Base-by-base conservation (phyloP, 2,797 vertebrate species). In the Orientallactaga sibirica region DNA sequence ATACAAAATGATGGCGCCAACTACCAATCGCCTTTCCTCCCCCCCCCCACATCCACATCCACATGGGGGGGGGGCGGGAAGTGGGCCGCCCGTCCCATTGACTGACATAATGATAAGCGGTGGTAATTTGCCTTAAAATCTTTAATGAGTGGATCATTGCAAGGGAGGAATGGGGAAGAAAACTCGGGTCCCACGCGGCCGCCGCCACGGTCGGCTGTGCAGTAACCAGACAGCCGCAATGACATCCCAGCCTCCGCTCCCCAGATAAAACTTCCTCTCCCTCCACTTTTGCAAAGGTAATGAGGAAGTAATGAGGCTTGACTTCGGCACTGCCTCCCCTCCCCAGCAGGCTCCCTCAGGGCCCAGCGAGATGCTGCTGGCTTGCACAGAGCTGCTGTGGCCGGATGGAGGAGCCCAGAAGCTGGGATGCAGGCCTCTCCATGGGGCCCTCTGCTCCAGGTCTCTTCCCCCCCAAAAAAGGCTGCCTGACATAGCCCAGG, bases 221-320 rank as follows among this genome's bases (percentile, higher is more conserved):
- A 98, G 98, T 98, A 97, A 98, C 98, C 98, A 98, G 98, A 98
- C 98, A 97, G 97, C 97, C 98, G 98, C 98, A 95, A 98, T 98
- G 98, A 97, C 98, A 98, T 99, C 99, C 98, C 98, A 98, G 98
- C 98, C 98, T 97, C 98, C 97, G 98, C 98, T 98, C 98, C 98
- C 98, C 98, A 97, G 97, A 98, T 98, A 98, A 97, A 98, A 98
- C 98, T 97, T 95, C 97, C 97, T 98, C 98, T 98, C 98, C 98
- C 98, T 98, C 98, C 98, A 98, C 97, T 98, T 98, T 98, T 98
- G 98, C 98, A 98, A 98, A 99, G 98, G 98, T 99, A 99, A 99
- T 99, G 99, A 99, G 99, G 99, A 99, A 98, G 98, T 99, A 99
- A 99, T 99, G 99, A 99, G 99, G 98, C 99, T 98, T 99, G 99